Conservation (phyloP, 2,888 invertebrate species). For the Camponotus fellah region DNA sequence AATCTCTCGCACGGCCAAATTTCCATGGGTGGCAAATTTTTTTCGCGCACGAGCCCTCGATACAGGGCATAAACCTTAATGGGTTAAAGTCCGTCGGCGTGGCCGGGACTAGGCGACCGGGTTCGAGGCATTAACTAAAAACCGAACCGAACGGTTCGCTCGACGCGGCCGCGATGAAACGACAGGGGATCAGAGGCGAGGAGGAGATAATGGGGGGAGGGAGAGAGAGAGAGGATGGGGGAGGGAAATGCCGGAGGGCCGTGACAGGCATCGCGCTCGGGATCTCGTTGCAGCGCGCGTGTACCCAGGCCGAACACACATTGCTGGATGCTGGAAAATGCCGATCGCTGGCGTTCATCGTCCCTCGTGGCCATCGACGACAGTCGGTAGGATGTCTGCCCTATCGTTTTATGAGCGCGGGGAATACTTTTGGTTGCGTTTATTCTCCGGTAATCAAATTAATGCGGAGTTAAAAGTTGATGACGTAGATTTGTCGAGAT, state of each 20-base stretch:
- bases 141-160: slow-evolving; percentile 79
- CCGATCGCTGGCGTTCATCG: slow-evolving; percentile 79
- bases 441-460: slow-evolving; percentile 29
- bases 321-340: slow-evolving; percentile 78
- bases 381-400: slow-evolving; percentile 55
- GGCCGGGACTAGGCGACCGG: slow-evolving; percentile 72
- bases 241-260: slow-evolving; percentile 55
- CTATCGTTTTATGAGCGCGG: slow-evolving; percentile 47
- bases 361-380: slow-evolving; percentile 77
- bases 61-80: slow-evolving; percentile 67
- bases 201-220: slow-evolving; percentile 58
- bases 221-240: not conserved
- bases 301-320: slow-evolving; percentile 69
- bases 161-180: slow-evolving; percentile 71
- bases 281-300: slow-evolving; percentile 63
- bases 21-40: slow-evolving; percentile 46
- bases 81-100: slow-evolving; percentile 76
- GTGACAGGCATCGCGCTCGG: slow-evolving; percentile 61
- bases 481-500: not conserved
- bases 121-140: slow-evolving; percentile 82
- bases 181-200: slow-evolving; percentile 51
- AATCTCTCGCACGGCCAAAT: slow-evolving; percentile 48
- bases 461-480: slow-evolving; percentile 1
- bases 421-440: slow-evolving; percentile 33
- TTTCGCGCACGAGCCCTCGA: slow-evolving; percentile 43